Conservation (phyloP, 2,888 invertebrate genomes). For the Drosophila pegasa region DNA sequence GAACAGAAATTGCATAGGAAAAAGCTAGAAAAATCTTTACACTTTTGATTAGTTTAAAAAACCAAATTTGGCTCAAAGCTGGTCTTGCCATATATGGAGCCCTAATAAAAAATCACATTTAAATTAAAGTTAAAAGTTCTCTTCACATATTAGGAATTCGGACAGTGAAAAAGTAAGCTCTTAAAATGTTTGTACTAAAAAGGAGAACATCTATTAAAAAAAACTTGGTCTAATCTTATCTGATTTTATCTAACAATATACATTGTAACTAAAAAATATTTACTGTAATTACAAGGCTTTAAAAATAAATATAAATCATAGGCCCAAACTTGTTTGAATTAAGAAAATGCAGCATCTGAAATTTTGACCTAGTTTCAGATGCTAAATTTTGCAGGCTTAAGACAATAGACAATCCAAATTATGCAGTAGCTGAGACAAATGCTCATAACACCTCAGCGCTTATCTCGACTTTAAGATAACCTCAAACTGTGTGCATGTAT, state of each 20-base stretch:
- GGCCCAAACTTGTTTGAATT: neutral
- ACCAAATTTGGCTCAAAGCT: neutral
- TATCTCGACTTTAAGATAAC: constrained; percentile 40
- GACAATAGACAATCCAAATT: neutral
- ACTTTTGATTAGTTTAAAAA: neutral
- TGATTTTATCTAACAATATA: neutral
- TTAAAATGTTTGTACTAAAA: neutral
- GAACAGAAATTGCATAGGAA: neutral
- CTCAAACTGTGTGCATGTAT: constrained; percentile 25
- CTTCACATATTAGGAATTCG: neutral
- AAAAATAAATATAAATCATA: neutral
- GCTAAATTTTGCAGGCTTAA: neutral
- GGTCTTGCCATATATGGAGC: neutral
- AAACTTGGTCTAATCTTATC: neutral
- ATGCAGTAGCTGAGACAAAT: constrained; percentile 3
- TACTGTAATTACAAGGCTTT: neutral
- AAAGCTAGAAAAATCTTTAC: neutral
- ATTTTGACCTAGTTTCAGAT: neutral
- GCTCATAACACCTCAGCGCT: constrained; percentile 10
- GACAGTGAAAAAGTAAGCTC: neutral
- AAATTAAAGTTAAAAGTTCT: neutral
- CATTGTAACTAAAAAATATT: neutral
- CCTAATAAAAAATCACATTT: neutral
- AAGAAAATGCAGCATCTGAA: neutral
- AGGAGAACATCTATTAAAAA: neutral